Percentiles rank a stretch among this genome's conserved stretches.
Conservation (phyloP, 2,797 vertebrate genomes). For the Hippocampus kuda region DNA sequence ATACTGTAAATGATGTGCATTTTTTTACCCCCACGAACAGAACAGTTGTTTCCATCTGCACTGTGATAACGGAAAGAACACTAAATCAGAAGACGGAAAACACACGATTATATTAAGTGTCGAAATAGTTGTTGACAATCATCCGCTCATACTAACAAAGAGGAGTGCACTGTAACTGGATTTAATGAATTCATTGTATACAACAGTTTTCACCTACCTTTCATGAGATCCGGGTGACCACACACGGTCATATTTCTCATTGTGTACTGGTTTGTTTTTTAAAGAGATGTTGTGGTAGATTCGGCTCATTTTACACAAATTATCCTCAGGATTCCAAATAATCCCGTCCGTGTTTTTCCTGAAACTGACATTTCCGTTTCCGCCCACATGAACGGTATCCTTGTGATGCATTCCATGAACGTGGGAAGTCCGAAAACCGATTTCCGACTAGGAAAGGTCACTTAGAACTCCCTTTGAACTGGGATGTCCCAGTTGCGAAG, state of each 20-base stretch:
- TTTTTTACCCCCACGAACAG: neutral
- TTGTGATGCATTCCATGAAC: neutral
- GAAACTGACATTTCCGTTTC: neutral
- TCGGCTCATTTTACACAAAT: slow-evolving; percentile 67
- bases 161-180: neutral
- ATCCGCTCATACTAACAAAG: neutral
- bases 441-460: no score
- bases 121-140: no score
- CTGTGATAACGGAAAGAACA: neutral
- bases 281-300: slow-evolving; percentile 72
- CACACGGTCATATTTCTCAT: slow-evolving; percentile 44
- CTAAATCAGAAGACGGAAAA: no score
- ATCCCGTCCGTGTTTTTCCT: slow-evolving; percentile 1
- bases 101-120: no score
- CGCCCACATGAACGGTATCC: neutral
- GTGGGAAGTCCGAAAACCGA: no score
- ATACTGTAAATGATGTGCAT: neutral
- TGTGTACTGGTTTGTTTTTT: slow-evolving; percentile 71
- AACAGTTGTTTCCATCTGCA: neutral
- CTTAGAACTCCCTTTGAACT: no score
- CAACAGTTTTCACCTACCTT: slow-evolving; percentile 54
- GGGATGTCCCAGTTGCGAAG: no score
- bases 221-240: slow-evolving; percentile 66
- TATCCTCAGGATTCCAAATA: neutral
- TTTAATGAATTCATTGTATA: neutral